A percentile compares a stretch with the other conserved stretches of the same genome.
These are phyloP conservation scores for Zelostemma sp. DNA, from an alignment of 1,140 invertebrate genomes.

Conservation along the genomic window DNA sequence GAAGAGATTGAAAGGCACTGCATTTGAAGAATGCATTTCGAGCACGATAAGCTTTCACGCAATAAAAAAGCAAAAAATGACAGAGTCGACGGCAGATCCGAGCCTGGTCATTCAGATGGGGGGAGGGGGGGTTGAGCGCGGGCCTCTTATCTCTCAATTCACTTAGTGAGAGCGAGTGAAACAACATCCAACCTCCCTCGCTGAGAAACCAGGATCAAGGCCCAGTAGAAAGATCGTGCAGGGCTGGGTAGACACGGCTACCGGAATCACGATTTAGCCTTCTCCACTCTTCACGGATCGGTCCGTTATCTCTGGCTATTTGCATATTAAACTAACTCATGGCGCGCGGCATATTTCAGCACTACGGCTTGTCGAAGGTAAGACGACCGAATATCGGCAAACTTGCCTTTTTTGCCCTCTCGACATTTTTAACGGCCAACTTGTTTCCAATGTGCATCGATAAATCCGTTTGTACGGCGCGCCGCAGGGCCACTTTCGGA, in stretches of 20 bases:
- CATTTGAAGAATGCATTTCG: too few relatives aligned
- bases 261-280: slow-evolving; percentile 69
- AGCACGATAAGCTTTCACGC: too few relatives aligned
- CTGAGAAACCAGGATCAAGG: slow-evolving; percentile 21
- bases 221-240: slow-evolving; percentile 38
- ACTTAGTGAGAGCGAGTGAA: slow-evolving; percentile 36
- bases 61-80: not conserved
- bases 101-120: slow-evolving; percentile 41
- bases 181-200: slow-evolving; percentile 22
- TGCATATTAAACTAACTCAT: slow-evolving; percentile 71
- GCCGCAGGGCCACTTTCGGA: slow-evolving; percentile 27
- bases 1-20: too few relatives aligned
- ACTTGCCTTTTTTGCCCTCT: slow-evolving; percentile 37
- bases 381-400: slow-evolving; percentile 41
- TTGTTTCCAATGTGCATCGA: slow-evolving; percentile 53
- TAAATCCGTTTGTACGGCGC: slow-evolving; percentile 36
- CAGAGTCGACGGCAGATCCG: slow-evolving; percentile 45
- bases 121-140: slow-evolving; percentile 53
- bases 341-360: slow-evolving; percentile 67
- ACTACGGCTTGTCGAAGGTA: slow-evolving; percentile 36
- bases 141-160: slow-evolving; percentile 67
- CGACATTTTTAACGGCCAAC: slow-evolving; percentile 49
- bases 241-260: slow-evolving; percentile 62
- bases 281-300: slow-evolving; percentile 65
- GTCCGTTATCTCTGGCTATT: slow-evolving; percentile 66